Conservation (phyloP, 2,797 vertebrate genomes). For the Oreonectes daqikongensis region DNA sequence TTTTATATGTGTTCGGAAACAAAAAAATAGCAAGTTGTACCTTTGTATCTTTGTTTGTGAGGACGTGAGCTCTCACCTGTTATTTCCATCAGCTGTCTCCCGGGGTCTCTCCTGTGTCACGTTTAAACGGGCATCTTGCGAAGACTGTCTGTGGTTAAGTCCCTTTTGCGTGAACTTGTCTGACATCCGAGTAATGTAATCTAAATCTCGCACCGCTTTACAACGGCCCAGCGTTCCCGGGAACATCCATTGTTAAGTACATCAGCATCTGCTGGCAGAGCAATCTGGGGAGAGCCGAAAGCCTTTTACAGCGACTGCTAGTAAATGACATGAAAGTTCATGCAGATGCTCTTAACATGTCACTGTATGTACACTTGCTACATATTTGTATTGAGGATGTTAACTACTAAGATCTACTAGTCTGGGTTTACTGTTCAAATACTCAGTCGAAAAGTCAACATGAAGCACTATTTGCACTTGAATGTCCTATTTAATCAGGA, state of each 20-base stretch:
- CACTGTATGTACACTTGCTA: background rate
- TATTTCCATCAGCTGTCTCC: slow-evolving; percentile 16
- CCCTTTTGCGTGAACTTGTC: background rate
- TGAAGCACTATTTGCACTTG: background rate
- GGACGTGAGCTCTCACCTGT: slow-evolving; percentile 18
- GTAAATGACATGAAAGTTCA: background rate
- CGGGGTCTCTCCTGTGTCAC: background rate
- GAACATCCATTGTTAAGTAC: background rate
- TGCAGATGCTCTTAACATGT: background rate
- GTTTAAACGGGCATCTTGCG: slow-evolving; percentile 23
- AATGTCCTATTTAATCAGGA: background rate
- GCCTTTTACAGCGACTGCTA: background rate
- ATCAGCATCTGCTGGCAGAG: background rate
- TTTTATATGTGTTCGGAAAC: background rate
- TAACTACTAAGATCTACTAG: background rate
- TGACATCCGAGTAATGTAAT: slow-evolving; percentile 36
- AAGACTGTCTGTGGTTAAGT: slow-evolving; percentile 11
- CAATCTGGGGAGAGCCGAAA: background rate
- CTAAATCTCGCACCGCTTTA: slow-evolving; percentile 5
- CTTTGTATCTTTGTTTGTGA: background rate
- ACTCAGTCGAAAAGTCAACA: background rate
- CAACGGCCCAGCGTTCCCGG: background rate
- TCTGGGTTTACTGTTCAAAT: slow-evolving; percentile 1
- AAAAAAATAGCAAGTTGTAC: background rate
- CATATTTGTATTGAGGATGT: background rate